These are phyloP conservation scores for Torymus aiolomorphi DNA, from an alignment of 2,888 invertebrate genomes.

Conservation along the genomic window DNA sequence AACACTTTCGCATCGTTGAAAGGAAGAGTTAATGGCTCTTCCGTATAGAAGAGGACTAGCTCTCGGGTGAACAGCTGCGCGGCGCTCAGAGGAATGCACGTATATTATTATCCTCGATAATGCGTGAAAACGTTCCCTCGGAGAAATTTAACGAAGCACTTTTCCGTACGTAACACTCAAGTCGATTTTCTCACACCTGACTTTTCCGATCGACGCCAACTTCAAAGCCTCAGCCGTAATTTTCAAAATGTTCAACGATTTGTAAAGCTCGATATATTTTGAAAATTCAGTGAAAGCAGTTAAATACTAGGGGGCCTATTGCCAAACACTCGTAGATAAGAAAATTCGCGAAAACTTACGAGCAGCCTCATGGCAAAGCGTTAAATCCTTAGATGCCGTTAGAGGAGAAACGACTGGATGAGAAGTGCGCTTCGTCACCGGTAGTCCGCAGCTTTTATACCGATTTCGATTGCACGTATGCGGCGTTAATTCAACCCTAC, in stretches of 20 bases:
- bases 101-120: neutral
- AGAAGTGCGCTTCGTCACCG: constrained; percentile 58
- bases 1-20: neutral
- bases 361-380: constrained; percentile 51
- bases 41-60: neutral
- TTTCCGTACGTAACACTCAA: constrained; percentile 17
- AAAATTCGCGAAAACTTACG: constrained; percentile 52
- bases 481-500: neutral
- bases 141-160: constrained; percentile 25
- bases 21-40: neutral
- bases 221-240: neutral
- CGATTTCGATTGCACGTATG: neutral
- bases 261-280: no score
- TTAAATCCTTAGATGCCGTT: constrained; percentile 18
- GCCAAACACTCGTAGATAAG: neutral
- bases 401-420: constrained; percentile 42
- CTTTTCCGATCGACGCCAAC: neutral
- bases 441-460: constrained; percentile 60
- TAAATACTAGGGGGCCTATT: no score
- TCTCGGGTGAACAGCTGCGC: constrained; percentile 27
- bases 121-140: neutral
- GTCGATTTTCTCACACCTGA: neutral
- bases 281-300: no score
- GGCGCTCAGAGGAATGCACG: constrained; percentile 8
- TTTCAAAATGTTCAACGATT: no score